Conservation (phyloP, 2,888 invertebrate genomes). For the Chironomus riparius region DNA sequence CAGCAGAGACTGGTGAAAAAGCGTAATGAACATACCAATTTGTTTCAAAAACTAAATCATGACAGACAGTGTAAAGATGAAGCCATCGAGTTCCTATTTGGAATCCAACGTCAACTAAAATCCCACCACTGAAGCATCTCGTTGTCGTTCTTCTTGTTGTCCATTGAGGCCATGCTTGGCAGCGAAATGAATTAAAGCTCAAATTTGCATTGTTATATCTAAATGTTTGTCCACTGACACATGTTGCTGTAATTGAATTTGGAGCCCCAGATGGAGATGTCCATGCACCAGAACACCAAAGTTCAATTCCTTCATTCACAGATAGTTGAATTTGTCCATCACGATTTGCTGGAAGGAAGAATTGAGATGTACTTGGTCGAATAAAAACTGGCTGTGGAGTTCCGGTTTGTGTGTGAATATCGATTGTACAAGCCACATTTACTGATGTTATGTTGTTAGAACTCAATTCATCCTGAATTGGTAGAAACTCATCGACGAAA, state of each 20-base stretch:
- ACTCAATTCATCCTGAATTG: too few relatives aligned
- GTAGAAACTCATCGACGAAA: too few relatives aligned
- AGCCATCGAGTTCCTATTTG: not conserved
- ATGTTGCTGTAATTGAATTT: constrained; percentile 5
- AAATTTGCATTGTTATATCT: not conserved
- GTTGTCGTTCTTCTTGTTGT: not conserved
- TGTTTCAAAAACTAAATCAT: not conserved
- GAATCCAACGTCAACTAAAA: constrained; percentile 10
- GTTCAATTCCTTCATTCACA: constrained; percentile 34
- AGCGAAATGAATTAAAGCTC: constrained; percentile 11
- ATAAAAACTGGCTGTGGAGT: constrained; percentile 52
- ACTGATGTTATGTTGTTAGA: not conserved
- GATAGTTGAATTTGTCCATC: constrained; percentile 35
- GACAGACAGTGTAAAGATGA: not conserved
- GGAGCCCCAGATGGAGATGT: constrained; percentile 27
- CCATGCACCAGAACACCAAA: constrained; percentile 32
- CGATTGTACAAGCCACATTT: not conserved
- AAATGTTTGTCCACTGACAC: not conserved
- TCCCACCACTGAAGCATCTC: not conserved
- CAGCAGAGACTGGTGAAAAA: constrained; percentile 1
- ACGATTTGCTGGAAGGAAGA: constrained; percentile 34
- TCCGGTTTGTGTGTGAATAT: not conserved
- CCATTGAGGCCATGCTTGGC: constrained; percentile 1
- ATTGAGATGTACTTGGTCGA: constrained; percentile 37
- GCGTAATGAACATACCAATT: not conserved